Evolutionary conservation across 2,113 vertebrate species (phyloP), one percentile per base, ranked within the genome.

Genomic region (Geothlypis trichas): DNA sequence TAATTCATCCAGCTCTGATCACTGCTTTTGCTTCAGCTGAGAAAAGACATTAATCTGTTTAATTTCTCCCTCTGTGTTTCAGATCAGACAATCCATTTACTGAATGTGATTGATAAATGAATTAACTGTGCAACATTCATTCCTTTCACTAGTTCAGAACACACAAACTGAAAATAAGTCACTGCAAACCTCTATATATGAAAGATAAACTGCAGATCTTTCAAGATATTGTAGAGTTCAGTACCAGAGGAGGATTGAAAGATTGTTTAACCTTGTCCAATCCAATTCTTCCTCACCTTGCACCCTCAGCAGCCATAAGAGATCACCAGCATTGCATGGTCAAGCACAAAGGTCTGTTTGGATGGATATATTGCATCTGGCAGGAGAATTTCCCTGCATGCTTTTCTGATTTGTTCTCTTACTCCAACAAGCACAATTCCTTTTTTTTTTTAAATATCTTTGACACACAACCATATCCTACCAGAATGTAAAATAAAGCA

Each of bases 1-100:
- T 95, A 82, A 47, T 72, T 81, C 95, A 92, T 84, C 80, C 87
- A 90, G 54, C 84, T 93, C 84, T 81, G 44, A 92, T 84, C 87
- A 82, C 54, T 1, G 8, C n/a, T 81, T 93, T 87, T 79, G 39
- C 80, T 94, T 82, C 91, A 66, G 81, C 2, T 87, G 41, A 89
- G 81, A 84, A 87, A 95, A 89, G 73, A 31, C 80, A 89, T 96
- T 91, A 68, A 91, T 92, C 87, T 84, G 57, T 58, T 49, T 92
- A 39, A 93, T 95, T 95, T 87, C 84, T 76, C 77, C 77, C 66
- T 61, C 84, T 85, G 31, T 82, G 82, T 82, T 91, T 91, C 89
- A 79, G 71, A 84, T 89, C 84, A 92, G 87, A 84, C 62, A 72
- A 81, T 68, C 77, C 66, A 76, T 95, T 95, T 84, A 81, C 41